A percentile compares a stretch with the other conserved stretches of the same genome.
Conservation (phyloP, 2,113 vertebrate genomes). For the Loxodonta africana region DNA sequence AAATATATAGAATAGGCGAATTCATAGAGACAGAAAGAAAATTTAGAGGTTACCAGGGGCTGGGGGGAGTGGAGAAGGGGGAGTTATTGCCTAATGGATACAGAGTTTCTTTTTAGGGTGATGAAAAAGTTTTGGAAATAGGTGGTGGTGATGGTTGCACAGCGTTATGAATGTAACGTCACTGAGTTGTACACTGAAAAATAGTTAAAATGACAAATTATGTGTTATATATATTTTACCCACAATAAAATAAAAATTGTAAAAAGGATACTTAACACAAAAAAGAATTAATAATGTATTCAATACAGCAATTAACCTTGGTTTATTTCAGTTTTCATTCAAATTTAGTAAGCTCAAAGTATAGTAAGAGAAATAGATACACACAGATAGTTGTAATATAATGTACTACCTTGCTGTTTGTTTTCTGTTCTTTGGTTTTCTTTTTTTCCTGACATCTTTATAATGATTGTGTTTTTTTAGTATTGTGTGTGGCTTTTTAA, state of each 20-base stretch:
- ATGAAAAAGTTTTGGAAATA: background rate
- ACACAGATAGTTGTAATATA: background rate
- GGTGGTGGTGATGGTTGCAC: background rate
- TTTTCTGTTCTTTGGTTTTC: constrained; percentile 37
- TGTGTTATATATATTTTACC: too few relatives aligned
- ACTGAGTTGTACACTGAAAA: too few relatives aligned
- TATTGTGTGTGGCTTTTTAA: background rate
- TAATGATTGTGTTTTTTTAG: constrained; percentile 30
- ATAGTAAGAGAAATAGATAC: background rate
- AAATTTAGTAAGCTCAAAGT: constrained; percentile 19
- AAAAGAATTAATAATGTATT: constrained; percentile 4
- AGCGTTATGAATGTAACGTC: background rate
- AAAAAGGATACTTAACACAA: too few relatives aligned
- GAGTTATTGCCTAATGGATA: background rate
- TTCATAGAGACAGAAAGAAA: background rate
- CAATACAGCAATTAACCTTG: background rate
- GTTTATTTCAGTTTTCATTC: constrained; percentile 45
- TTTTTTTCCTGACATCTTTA: constrained; percentile 21
- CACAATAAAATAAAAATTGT: too few relatives aligned
- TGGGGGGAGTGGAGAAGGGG: background rate
- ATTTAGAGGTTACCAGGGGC: background rate
- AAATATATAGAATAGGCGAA: background rate
- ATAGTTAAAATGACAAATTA: too few relatives aligned
- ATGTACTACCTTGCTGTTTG: background rate
- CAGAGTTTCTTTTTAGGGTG: background rate